These are phyloP conservation scores for Halichoerus grypus DNA, from an alignment of 2,113 vertebrate species.

Conservation along the genomic window DNA sequence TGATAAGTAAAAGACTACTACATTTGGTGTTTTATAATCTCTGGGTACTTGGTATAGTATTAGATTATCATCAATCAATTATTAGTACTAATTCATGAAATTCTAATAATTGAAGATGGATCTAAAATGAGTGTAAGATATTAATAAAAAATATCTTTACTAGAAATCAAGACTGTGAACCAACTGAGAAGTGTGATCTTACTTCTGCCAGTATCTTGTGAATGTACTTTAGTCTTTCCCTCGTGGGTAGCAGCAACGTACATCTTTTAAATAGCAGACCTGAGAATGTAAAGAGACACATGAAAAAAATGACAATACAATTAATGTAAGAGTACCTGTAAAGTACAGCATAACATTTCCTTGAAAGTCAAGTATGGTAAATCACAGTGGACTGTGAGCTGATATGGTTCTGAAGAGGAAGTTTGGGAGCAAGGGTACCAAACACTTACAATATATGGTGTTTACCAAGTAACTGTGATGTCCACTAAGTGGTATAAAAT, in stretches of 20 bases:
- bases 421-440: neutral
- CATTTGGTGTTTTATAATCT: conserved; percentile 53
- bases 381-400: neutral
- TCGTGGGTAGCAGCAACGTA: conserved; percentile 93
- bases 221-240: conserved; percentile 92
- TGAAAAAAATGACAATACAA: neutral
- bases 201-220: conserved; percentile 91
- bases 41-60: conserved; percentile 33
- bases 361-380: neutral
- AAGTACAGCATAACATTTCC: neutral
- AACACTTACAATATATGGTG: neutral
- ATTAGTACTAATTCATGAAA: conserved; percentile 47
- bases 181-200: conserved; percentile 76
- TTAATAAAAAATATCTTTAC: conserved; percentile 50
- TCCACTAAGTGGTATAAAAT: conserved; percentile 22
- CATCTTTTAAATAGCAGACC: conserved; percentile 95
- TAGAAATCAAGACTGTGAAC: conserved; percentile 50
- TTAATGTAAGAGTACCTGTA: neutral
- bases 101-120: neutral
- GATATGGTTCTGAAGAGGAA: neutral
- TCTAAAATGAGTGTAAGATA: neutral
- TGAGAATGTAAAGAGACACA: conserved; percentile 78
- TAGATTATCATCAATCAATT: conserved; percentile 36
- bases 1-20: conserved; percentile 39
- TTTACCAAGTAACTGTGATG: conserved; percentile 57